These are phyloP conservation scores for Desmodus rotundus DNA, from an alignment of 2,113 vertebrate genomes.

Conservation along the genomic window DNA sequence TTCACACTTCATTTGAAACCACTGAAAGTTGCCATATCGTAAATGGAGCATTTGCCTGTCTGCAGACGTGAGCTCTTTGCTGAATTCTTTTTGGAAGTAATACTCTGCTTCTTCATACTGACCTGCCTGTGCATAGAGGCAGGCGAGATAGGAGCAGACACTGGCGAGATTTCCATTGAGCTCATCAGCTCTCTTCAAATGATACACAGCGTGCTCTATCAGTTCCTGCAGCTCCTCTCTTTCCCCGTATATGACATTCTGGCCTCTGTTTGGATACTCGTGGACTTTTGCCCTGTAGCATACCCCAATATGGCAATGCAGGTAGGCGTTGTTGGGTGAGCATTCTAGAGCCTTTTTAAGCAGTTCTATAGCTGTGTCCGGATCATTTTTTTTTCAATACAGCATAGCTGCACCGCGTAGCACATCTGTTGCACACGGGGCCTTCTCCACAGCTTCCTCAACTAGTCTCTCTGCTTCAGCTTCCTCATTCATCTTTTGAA, in stretches of 20 bases:
- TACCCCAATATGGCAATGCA: slow-evolving; percentile 79
- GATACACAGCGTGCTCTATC: slow-evolving; percentile 46
- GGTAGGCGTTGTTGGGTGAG: slow-evolving; percentile 65
- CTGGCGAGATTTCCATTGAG: slow-evolving; percentile 18
- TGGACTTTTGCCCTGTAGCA: slow-evolving; percentile 72
- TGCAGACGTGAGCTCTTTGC: background rate
- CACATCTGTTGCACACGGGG: slow-evolving; percentile 70
- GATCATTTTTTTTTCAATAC: slow-evolving; percentile 71
- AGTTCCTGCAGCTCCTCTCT: slow-evolving; percentile 16
- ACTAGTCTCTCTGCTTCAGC: slow-evolving; percentile 76
- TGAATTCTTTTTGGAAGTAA: slow-evolving; percentile 73
- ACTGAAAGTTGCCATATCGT: slow-evolving; percentile 75
- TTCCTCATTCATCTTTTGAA: slow-evolving; percentile 34
- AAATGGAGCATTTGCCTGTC: slow-evolving; percentile 72
- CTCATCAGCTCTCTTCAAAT: slow-evolving; percentile 69
- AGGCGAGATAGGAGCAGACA: slow-evolving; percentile 68
- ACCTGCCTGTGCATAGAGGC: slow-evolving; percentile 23
- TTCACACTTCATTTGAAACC: slow-evolving; percentile 52
- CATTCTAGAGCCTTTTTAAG: slow-evolving; percentile 70
- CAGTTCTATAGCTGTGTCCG: slow-evolving; percentile 61
- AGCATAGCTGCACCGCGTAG: slow-evolving; percentile 79
- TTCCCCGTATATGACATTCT: rapidly evolving
- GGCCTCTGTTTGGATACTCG: rapidly evolving
- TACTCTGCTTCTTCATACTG: slow-evolving; percentile 74
- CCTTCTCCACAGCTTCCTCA: slow-evolving; percentile 75